phyloP scores from a whole-genome alignment of 2,797 vertebrate genomes.

The Sebastes melanostomus region DNA sequence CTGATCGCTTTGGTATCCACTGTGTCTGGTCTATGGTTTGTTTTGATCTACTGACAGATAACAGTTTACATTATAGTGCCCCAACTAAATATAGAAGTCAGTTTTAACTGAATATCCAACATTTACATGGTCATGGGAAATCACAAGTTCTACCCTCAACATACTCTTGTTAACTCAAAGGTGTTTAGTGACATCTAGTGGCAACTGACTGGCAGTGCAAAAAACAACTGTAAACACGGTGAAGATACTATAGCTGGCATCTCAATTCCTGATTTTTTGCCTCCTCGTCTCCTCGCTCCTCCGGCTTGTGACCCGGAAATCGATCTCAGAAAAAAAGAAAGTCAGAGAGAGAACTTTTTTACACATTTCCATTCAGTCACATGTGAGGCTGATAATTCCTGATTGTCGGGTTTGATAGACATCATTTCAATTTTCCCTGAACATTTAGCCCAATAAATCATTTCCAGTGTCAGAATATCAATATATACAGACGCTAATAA shows the following conservation, averaged over 20 bases:
- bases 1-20: not conserved
- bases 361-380: too few relatives aligned
- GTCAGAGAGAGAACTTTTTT: too few relatives aligned
- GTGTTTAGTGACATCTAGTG: constrained; percentile 57
- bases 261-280: too few relatives aligned
- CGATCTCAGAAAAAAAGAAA: too few relatives aligned
- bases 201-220: constrained; percentile 4
- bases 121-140: not conserved
- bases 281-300: too few relatives aligned
- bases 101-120: not conserved
- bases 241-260: not conserved
- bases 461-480: too few relatives aligned
- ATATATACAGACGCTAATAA: too few relatives aligned
- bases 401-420: too few relatives aligned
- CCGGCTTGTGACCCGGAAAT: too few relatives aligned
- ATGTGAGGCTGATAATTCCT: too few relatives aligned
- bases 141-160: not conserved
- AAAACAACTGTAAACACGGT: not conserved
- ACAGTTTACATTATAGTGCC: not conserved
- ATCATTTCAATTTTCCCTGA: too few relatives aligned
- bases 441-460: too few relatives aligned
- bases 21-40: not conserved
- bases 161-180: not conserved
- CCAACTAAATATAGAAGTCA: not conserved
- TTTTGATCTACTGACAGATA: not conserved